phyloP scores from a whole-genome alignment of 2,888 invertebrate genomes.

The Laspeyria flexula region DNA sequence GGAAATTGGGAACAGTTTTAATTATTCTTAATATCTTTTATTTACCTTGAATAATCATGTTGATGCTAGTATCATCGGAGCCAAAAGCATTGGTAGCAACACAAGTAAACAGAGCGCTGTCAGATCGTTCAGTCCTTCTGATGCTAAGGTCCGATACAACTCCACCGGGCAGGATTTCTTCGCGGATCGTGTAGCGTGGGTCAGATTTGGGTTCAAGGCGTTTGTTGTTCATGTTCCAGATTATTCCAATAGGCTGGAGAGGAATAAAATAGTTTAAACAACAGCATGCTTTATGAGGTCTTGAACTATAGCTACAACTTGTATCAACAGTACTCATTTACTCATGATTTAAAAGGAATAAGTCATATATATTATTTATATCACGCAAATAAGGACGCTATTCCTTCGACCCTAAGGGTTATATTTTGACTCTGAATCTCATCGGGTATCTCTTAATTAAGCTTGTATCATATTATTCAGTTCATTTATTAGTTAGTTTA shows the following conservation, averaged over 20 bases:
- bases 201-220: conserved; percentile 95
- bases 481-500: too few relatives aligned
- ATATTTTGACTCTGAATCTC: too few relatives aligned
- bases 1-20: too few relatives aligned
- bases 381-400: too few relatives aligned
- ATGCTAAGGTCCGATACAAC: conserved; percentile 96
- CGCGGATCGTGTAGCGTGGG: conserved; percentile 93
- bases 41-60: conserved; percentile 96
- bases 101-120: conserved; percentile 96
- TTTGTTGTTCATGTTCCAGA: conserved; percentile 98
- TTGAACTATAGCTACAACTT: too few relatives aligned
- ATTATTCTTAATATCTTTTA: too few relatives aligned
- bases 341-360: too few relatives aligned
- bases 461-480: too few relatives aligned
- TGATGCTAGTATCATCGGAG: conserved; percentile 97
- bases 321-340: too few relatives aligned
- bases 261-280: not conserved
- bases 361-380: not conserved
- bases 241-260: conserved; percentile 92
- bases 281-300: not conserved
- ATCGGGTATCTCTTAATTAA: too few relatives aligned
- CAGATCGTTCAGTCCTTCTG: conserved; percentile 94
- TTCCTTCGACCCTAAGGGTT: too few relatives aligned
- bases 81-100: conserved; percentile 97
- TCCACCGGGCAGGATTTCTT: conserved; percentile 95